Base-by-base conservation (phyloP, 2,113 vertebrate species). In the Dascyllus trimaculatus region DNA sequence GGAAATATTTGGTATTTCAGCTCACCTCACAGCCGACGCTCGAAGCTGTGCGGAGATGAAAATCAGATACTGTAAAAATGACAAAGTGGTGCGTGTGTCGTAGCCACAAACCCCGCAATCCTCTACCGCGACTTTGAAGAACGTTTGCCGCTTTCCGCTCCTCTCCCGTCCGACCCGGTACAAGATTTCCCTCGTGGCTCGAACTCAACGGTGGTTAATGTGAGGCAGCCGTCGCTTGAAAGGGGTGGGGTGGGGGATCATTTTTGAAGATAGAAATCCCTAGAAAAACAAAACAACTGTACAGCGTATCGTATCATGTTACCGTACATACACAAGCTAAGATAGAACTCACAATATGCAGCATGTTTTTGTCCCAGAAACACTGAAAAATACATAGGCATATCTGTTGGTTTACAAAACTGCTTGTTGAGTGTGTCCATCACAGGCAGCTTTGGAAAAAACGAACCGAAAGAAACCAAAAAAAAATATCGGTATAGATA, bases 321-420 rank as follows among this genome's bases (percentile, higher is more conserved):
- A 92, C 91, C 85, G 81, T 85, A 92, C 81, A 26, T 76, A 93
- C 90, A 93, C 89, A 92, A 93, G 91, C 91, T 88, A 93, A 91
- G 91, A 90, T 85, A 88, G 82, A 89, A 90, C 77, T 88, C 91
- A 90, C 92, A 90, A 92, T 89, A 92, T 87, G 90, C 88, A 92
- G 89, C 89, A 75, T 86, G 88, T 85, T 76, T 86, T 89, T 81
- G 87, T 91, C 84, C 88, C 85, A 76, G 86, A 92, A 92, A 93
- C 90, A 92, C 89, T 84, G 88, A 89, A 82, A 85, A 91, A 87
- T 85, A 85, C 75, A 57, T 82, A 60, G 80, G 78, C 86, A 57
- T 86, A 82, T 85, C 83, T 85, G 85, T 90, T 70, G 85, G 77
- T 86, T 89, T 71, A 84, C 91, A 88, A 88, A 92, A 85, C 84